These are phyloP conservation scores for Octodon degus DNA, from an alignment of 2,113 vertebrate species.

Conservation along the genomic window DNA sequence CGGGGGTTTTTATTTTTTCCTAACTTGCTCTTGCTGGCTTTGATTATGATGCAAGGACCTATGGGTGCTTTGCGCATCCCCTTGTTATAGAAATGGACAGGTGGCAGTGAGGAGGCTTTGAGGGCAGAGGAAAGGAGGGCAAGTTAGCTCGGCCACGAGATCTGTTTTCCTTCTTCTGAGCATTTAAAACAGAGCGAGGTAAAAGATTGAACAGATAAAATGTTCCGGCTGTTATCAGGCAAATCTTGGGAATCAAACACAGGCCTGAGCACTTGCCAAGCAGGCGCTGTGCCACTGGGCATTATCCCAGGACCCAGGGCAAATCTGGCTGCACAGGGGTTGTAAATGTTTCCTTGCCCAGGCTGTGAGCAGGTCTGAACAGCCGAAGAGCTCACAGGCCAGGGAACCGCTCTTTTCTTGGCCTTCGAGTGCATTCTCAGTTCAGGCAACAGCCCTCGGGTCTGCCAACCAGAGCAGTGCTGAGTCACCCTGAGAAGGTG, in stretches of 20 bases:
- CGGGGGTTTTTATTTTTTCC: neutral
- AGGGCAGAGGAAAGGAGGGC: too few species aligned
- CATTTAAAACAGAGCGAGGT: neutral
- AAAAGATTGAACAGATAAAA: neutral
- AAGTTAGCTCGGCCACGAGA: accelerated
- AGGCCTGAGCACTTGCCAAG: too few species aligned
- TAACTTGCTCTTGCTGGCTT: neutral
- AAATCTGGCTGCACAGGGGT: neutral
- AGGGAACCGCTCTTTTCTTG: too few species aligned
- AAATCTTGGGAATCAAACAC: too few species aligned
- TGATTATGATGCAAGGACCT: neutral
- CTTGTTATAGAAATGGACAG: neutral
- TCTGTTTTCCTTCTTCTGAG: neutral
- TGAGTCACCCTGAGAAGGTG: neutral
- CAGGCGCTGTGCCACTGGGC: too few species aligned
- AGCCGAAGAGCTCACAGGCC: neutral
- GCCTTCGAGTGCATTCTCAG: accelerated
- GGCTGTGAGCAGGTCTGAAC: neutral
- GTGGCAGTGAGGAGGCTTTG: accelerated
- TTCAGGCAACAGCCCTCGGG: neutral
- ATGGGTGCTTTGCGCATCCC: neutral
- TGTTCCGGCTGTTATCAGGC: neutral
- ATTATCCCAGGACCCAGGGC: neutral
- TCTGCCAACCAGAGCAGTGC: neutral
- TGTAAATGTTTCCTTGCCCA: neutral